Evolutionary conservation across 1,140 invertebrate genomes (phyloP).

Genomic region (Diachasmimorpha longicaudata): DNA sequence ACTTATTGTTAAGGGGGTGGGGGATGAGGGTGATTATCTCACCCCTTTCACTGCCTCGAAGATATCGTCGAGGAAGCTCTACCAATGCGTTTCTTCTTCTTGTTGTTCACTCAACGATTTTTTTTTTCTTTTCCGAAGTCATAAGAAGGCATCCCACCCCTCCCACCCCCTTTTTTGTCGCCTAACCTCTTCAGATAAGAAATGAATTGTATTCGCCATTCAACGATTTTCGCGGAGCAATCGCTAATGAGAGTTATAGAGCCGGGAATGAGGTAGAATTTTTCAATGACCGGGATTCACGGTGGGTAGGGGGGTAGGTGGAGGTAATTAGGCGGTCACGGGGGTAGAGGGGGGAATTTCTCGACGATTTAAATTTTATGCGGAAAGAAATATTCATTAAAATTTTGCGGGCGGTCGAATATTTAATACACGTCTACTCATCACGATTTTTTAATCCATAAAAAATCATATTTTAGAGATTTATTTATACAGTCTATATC

Average conservation of each 20-base stretch:
- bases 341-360: no score
- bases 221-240: slow-evolving; percentile 18
- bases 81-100: not conserved
- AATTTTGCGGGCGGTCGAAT: no score
- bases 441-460: no score
- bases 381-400: no score
- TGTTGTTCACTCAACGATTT: not conserved
- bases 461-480: no score
- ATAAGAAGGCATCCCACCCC: not conserved
- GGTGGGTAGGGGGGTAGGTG: no score
- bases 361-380: no score
- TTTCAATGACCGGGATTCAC: not conserved
- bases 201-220: slow-evolving; percentile 31
- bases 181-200: slow-evolving; percentile 21
- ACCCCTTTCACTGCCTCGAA: slow-evolving; percentile 13
- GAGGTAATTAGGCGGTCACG: no score
- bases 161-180: not conserved
- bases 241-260: not conserved
- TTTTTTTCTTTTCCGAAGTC: not conserved
- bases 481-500: no score
- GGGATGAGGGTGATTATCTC: slow-evolving; percentile 29
- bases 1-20: slow-evolving; percentile 29
- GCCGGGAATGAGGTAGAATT: not conserved
- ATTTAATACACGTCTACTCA: no score
- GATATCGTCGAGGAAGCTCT: slow-evolving; percentile 6